Conservation (phyloP, 2,113 vertebrate species). For the Microcebus lehilahytsara region DNA sequence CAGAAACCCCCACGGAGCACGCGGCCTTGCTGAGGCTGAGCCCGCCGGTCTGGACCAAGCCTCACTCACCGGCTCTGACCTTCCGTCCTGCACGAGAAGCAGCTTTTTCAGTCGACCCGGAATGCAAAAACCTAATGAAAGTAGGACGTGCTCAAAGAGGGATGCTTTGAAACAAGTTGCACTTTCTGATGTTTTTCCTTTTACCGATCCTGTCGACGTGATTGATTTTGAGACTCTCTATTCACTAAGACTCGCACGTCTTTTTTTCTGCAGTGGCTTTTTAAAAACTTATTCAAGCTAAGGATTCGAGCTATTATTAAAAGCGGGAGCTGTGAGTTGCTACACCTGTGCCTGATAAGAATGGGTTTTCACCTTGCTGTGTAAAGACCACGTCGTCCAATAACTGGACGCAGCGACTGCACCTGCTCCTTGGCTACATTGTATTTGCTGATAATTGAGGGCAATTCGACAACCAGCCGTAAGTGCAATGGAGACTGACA, state of each 20-base stretch:
- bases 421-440: background rate
- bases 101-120: background rate
- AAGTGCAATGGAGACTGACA: background rate
- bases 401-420: background rate
- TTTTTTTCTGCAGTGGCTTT: background rate
- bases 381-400: background rate
- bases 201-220: background rate
- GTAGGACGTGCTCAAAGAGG: background rate
- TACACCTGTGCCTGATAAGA: background rate
- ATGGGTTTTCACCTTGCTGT: background rate
- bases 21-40: accelerated
- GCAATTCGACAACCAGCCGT: too few species aligned
- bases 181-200: background rate
- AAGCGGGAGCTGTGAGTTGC: background rate
- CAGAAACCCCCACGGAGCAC: accelerated
- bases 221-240: conserved; percentile 15
- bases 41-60: accelerated
- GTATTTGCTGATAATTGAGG: background rate
- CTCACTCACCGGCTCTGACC: background rate
- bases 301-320: background rate
- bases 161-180: background rate
- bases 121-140: background rate
- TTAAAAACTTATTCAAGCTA: background rate
- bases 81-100: background rate
- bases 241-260: background rate